Percentiles rank a stretch among this genome's conserved stretches.
phyloP scores from a whole-genome alignment of 2,113 vertebrate species.

The Engystomops pustulosus region DNA sequence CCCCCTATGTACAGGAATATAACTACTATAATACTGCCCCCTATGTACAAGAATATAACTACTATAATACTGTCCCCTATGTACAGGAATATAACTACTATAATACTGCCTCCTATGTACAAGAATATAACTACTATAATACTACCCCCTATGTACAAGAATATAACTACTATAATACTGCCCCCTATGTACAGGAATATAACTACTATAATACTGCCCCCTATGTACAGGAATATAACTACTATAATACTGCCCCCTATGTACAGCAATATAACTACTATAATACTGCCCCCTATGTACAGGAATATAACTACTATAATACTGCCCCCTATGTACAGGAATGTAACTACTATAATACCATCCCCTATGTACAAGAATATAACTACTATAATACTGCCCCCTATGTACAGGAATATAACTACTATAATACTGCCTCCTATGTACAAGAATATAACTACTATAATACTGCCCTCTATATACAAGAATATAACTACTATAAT shows the following conservation, averaged over 20 bases:
- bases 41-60: constrained; percentile 10
- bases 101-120: background rate
- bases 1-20: background rate
- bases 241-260: constrained; percentile 6
- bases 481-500: constrained; percentile 10
- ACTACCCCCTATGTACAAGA: background rate
- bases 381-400: too few species aligned
- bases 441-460: constrained; percentile 3
- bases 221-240: constrained; percentile 1
- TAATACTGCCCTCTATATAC: background rate
- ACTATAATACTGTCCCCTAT: background rate
- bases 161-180: constrained; percentile 10
- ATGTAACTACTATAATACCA: background rate
- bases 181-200: background rate
- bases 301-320: constrained; percentile 10
- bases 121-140: constrained; percentile 10
- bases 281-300: background rate
- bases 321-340: background rate
- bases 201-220: constrained; percentile 6
- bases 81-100: constrained; percentile 6
- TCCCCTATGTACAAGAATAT: background rate
- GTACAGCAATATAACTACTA: background rate
- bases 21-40: background rate
- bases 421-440: too few species aligned
- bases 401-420: too few species aligned